phyloP scores from a whole-genome alignment of 2,797 vertebrate species.

The Anas capensis region DNA sequence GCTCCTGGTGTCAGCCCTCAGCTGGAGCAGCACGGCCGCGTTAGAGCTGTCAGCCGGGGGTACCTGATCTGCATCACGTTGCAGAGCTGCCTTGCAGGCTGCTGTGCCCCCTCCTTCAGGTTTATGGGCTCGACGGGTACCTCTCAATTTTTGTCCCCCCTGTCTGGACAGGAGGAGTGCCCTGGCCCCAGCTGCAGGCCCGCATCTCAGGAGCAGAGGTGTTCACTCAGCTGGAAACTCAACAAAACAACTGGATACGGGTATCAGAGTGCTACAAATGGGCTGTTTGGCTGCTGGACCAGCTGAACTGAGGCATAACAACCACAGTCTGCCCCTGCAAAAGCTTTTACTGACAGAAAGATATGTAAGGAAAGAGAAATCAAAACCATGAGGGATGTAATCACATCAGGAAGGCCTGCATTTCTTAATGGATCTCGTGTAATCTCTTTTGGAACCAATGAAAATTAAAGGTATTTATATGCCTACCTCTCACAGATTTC shows the following conservation, averaged over 20 bases:
- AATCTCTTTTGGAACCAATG: background rate
- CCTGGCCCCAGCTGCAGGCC: accelerated
- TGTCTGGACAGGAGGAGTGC: background rate
- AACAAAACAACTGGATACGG: background rate
- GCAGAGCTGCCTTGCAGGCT: background rate
- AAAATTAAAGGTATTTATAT: background rate
- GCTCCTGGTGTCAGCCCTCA: background rate
- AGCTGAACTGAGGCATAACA: background rate
- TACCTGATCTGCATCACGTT: background rate
- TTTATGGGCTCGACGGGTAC: background rate
- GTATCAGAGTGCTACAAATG: background rate
- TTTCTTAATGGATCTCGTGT: background rate
- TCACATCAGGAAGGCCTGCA: background rate
- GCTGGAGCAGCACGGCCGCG: background rate
- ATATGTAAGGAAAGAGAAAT: background rate
- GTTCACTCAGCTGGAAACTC: background rate
- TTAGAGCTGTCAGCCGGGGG: background rate
- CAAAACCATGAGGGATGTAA: background rate
- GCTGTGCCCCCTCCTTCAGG: background rate
- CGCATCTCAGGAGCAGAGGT: background rate
- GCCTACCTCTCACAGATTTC: background rate
- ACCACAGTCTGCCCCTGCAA: background rate
- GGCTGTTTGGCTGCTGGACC: background rate
- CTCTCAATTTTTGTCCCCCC: background rate
- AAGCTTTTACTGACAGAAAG: background rate